Percentiles rank a stretch among this genome's conserved stretches.
Evolutionary conservation across 2,888 invertebrate genomes (phyloP).

Genomic region (Amorpha juglandis): DNA sequence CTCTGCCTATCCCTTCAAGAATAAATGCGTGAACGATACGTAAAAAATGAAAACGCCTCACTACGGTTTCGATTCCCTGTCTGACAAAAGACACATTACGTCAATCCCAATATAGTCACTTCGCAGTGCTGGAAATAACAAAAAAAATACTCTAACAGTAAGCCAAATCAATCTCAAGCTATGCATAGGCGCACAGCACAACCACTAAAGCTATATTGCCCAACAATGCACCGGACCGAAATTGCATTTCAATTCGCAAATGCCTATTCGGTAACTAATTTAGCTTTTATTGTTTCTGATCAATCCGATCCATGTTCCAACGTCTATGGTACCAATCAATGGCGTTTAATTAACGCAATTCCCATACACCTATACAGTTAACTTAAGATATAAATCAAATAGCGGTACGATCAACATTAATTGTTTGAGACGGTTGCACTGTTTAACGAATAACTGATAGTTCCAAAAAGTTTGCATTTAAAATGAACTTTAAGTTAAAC

Average conservation of each 20-base stretch:
- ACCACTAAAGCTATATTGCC: not conserved
- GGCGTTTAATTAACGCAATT: constrained; percentile 67
- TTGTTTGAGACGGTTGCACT: constrained; percentile 63
- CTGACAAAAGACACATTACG: too few species aligned
- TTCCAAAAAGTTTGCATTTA: not conserved
- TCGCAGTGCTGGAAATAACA: too few species aligned
- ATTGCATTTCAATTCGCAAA: constrained; percentile 48
- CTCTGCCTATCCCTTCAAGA: too few species aligned
- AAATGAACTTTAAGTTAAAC: not conserved
- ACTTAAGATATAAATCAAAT: constrained; percentile 66
- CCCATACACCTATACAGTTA: constrained; percentile 55
- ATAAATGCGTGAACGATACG: too few species aligned
- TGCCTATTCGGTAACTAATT: constrained; percentile 50
- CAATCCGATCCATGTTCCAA: constrained; percentile 42
- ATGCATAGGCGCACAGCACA: not conserved
- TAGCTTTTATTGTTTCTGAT: constrained; percentile 55
- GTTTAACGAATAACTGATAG: constrained; percentile 8
- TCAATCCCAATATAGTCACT: too few species aligned
- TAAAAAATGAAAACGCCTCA: too few species aligned
- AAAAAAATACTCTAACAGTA: too few species aligned
- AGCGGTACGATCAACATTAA: constrained; percentile 76
- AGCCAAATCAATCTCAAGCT: too few species aligned
- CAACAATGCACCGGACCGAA: not conserved
- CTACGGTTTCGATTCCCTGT: too few species aligned
- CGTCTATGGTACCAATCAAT: constrained; percentile 6